Conservation (phyloP, 2,888 invertebrate species). For the Drosophila mercatorum region DNA sequence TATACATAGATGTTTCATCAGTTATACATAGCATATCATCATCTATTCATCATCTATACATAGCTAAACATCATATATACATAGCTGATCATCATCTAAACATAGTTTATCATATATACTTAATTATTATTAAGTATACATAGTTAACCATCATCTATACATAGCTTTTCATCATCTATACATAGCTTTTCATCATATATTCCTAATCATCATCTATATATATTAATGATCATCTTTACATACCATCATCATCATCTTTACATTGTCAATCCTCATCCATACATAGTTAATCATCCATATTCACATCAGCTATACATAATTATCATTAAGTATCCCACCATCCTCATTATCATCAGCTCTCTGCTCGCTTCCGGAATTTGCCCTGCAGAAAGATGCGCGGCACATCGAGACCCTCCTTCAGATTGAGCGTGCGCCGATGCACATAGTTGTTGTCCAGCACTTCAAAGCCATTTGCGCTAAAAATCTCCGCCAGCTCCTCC, state of each 20-base stretch:
- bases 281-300: neutral
- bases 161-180: neutral
- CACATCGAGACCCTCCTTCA: slow-evolving; percentile 95
- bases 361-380: slow-evolving; percentile 88
- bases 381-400: slow-evolving; percentile 97
- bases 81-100: neutral
- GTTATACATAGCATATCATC: no score
- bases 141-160: no score
- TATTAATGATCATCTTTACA: neutral
- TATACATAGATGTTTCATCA: slow-evolving; percentile 31
- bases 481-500: slow-evolving; percentile 89
- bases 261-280: neutral
- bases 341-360: neutral
- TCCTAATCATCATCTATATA: no score
- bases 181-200: neutral
- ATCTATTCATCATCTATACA: no score
- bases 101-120: neutral
- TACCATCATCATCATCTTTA: neutral
- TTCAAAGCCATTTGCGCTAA: slow-evolving; percentile 89
- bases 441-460: slow-evolving; percentile 90
- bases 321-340: neutral
- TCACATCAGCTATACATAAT: slow-evolving; percentile 18
- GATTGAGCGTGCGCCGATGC: slow-evolving; percentile 94
- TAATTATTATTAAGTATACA: no score
- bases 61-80: neutral